Evolutionary conservation across 2,113 vertebrate genomes (phyloP).

Genomic region (Perca flavescens): DNA sequence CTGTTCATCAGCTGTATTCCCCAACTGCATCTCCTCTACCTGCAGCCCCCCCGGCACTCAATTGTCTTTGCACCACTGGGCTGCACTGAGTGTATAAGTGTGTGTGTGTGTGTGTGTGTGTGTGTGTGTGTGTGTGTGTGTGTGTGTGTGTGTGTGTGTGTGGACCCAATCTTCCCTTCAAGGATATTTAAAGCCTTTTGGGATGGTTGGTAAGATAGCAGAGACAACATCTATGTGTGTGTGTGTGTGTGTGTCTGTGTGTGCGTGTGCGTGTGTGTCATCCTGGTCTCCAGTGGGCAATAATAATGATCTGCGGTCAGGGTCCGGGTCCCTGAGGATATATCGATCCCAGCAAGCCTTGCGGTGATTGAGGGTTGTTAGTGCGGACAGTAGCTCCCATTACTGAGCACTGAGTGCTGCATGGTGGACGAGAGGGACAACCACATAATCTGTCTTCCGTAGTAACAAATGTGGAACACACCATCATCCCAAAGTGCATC

Average conservation of each 20-base stretch:
- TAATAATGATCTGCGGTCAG: constrained; percentile 57
- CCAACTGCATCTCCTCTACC: constrained; percentile 31
- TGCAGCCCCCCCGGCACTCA: constrained; percentile 42
- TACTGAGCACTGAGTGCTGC: background rate
- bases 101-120: constrained; percentile 8
- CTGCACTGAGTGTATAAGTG: constrained; percentile 4
- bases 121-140: constrained; percentile 21
- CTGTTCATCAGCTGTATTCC: constrained; percentile 39
- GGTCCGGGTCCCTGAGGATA: constrained; percentile 48
- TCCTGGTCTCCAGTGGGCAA: constrained; percentile 34
- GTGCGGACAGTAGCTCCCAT: constrained; percentile 40
- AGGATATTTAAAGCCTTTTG: constrained; percentile 46
- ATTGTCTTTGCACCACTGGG: constrained; percentile 56
- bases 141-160: background rate
- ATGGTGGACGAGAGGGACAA: background rate
- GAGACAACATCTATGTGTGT: constrained; percentile 34
- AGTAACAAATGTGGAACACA: background rate
- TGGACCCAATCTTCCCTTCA: constrained; percentile 7
- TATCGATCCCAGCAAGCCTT: constrained; percentile 59
- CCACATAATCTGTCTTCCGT: background rate
- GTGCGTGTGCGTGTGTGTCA: constrained; percentile 6
- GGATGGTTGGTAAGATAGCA: constrained; percentile 15
- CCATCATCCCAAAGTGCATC: background rate
- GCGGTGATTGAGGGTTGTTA: constrained; percentile 63
- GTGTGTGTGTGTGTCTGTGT: constrained; percentile 8